Base-by-base conservation (phyloP, 2,888 invertebrate genomes). In the Nysson spinosus region DNA sequence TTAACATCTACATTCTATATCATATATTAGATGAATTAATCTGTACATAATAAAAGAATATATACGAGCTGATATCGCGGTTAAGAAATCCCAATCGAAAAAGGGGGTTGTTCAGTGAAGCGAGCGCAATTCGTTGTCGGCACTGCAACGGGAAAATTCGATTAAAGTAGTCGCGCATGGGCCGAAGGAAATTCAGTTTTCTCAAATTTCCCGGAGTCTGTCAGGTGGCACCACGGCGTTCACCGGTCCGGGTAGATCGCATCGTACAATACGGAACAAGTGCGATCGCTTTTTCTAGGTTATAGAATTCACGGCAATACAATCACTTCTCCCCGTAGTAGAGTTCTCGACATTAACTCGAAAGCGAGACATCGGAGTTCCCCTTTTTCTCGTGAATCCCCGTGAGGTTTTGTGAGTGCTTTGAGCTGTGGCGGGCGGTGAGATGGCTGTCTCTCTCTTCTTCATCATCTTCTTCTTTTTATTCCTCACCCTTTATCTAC, bases 161-260 rank as follows among this genome's bases (percentile, higher is more conserved):
- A 83, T 83, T 83, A 83, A 83, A 80, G 75, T 81, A 72, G 69
- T 78, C 75, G 83, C 83, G 83, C 83, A 82, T 83, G 82, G 69
- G 72, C 79, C 72, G 75, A 71, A 74, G 82, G 80, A 83, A 82
- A 81, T 81, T 73, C 79, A 72, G 77, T 83, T 83, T 83, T 83
- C 82, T 75, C 80, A 79, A 79, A 82, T 82, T 83, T 84, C 80
- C 80, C 72, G 71, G 79, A 80, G 80, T 77, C 82, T 79, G 82
- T 82, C 81, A 83, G 85, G 83, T 84, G 83, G 84, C 84, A 83
- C 82, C 83, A 84, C 83, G 80, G 77, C 82, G 76, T 75, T 39
- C 75, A 70, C 69, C 72, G 71, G 75, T 66, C 55, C 65, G 70
- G 52, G 44, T 34, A 42, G 43, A 30, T 51, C 60, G 35, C 60